phyloP scores from a whole-genome alignment of 2,113 vertebrate species.

The Microtus richardsoni region DNA sequence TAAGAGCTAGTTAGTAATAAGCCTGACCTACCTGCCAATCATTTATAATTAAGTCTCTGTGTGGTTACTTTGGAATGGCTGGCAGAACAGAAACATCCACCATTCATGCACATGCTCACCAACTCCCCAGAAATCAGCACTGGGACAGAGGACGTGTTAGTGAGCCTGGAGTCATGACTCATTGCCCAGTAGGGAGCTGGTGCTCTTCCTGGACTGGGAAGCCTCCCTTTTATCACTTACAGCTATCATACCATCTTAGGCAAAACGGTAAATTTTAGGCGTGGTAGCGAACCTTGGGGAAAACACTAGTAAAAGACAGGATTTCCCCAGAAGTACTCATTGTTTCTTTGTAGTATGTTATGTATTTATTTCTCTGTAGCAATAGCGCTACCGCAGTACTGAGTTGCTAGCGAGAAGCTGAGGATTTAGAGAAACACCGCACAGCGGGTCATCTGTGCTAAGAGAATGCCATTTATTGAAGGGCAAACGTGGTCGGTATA shows the following conservation, averaged over 20 bases:
- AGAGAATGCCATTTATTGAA: no score
- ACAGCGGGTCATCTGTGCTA: no score
- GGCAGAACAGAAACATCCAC: background rate
- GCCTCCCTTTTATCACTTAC: background rate
- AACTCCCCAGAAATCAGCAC: background rate
- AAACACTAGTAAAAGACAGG: no score
- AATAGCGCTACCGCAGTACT: no score
- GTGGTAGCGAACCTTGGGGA: background rate
- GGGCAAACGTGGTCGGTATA: no score
- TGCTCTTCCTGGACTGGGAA: no score
- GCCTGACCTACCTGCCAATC: no score
- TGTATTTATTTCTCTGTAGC: background rate
- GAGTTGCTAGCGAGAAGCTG: no score
- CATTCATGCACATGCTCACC: background rate
- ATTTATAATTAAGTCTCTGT: no score
- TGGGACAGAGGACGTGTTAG: background rate
- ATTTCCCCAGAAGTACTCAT: background rate
- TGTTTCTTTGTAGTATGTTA: background rate
- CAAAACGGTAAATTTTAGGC: background rate
- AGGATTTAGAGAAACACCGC: no score
- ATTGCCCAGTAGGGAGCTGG: background rate
- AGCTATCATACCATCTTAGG: background rate
- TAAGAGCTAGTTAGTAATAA: no score
- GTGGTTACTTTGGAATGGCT: no score
- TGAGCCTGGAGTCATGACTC: background rate